Evolutionary conservation across 2,888 invertebrate species (phyloP), one percentile per base, ranked within the genome.

Genomic region (Ophraella communa): DNA sequence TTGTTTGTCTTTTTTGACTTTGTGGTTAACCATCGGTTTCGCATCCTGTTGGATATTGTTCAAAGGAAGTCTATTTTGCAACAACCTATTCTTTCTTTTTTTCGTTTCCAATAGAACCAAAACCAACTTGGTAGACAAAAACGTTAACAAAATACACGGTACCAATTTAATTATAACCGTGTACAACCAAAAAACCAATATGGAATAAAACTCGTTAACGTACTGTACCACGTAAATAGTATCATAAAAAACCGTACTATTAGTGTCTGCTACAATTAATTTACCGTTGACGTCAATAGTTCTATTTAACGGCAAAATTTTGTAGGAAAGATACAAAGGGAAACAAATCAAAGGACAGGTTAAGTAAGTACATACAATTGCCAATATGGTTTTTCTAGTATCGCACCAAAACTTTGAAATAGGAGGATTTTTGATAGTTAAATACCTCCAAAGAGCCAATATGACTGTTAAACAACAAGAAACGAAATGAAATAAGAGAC

Each of bases 381-480:
- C 91, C 20, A 88, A 80, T 14, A 90, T 85, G 0, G 95, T 95
- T 68, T 92, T 88, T 58, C 85, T 85, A 84, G 91, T 89, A 75
- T 88, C 92, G 78, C 95, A 96, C 91, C 93, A 93, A 27, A 90
- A 86, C 30, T 89, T 87, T 76, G 92, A 94, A 73, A 86, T 87
- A 71, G 92, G 92, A 0, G 95, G 95, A 80, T 89, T 89, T 0
- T 91, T 93, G 3, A 95, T 90, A 14, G 93, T 92, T 52, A 96
- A 88, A 79, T 94, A 96, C 3, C 97, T 87, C 94, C 97, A 98
- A 7, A 96, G 91, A 0, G 97, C 97, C 66, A 98, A 82, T 0
- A 93, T 93, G 1, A 97, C 92, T 0, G 97, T 97, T 73, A 97
- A 83, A 89, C 94, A 96, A 71, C 96, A 96, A 1, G 96, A 95